These are phyloP conservation scores for Lynx canadensis DNA, from an alignment of 2,113 vertebrate species.

Conservation along the genomic window DNA sequence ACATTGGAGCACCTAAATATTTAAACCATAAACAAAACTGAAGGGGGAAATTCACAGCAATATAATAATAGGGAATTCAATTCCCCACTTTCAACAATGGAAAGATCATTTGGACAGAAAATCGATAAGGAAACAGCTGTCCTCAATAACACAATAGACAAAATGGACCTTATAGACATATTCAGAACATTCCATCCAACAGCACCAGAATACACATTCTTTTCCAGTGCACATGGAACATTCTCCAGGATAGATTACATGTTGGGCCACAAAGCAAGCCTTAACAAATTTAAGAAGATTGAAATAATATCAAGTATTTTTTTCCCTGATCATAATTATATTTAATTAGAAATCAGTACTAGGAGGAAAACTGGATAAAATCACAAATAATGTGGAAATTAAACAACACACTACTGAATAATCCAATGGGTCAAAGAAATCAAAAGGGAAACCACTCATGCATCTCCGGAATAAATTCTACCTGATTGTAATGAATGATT, in stretches of 20 bases:
- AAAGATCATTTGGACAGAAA: background rate
- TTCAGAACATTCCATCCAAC: background rate
- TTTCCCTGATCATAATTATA: background rate
- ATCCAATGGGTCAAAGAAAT: too few species aligned
- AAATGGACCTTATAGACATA: background rate
- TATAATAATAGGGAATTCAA: background rate
- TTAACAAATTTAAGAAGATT: too few species aligned
- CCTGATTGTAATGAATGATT: too few species aligned
- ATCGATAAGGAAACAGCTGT: background rate
- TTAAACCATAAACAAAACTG: background rate
- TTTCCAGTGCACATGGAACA: background rate
- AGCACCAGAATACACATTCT: background rate
- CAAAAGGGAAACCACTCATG: too few species aligned
- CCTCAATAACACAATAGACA: background rate
- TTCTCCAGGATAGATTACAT: background rate
- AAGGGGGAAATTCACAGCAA: background rate
- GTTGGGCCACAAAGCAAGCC: background rate
- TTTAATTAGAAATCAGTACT: background rate
- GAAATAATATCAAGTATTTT: background rate
- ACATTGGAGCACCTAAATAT: background rate
- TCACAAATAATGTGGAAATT: too few species aligned
- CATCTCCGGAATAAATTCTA: too few species aligned
- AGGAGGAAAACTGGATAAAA: background rate
- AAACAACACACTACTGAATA: too few species aligned
- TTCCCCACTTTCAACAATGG: background rate